Percentiles rank a stretch among this genome's conserved stretches.
These are phyloP conservation scores for Hexactinellida sp. DNA, from an alignment of 37 sponge, comb jelly and placozoan species.

Conservation along the genomic window DNA sequence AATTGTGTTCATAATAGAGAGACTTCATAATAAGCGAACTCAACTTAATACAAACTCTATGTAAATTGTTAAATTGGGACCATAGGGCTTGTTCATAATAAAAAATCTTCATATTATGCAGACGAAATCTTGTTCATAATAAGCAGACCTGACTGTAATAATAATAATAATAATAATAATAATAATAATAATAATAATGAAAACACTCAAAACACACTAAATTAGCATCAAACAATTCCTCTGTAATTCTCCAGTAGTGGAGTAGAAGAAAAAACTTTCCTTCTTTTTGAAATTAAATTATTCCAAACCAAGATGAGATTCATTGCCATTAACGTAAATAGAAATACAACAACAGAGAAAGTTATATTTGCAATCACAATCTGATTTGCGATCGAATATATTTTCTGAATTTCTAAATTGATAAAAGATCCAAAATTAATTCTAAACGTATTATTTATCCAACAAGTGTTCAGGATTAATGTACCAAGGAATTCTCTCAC, in stretches of 20 bases:
- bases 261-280: not conserved
- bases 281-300: not conserved
- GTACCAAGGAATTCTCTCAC: not conserved
- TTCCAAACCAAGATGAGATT: not conserved
- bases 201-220: no score
- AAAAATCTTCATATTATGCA: no score
- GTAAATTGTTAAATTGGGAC: no score
- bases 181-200: no score
- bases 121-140: no score
- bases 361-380: not conserved
- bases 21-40: no score
- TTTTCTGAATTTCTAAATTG: not conserved
- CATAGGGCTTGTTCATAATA: no score
- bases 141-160: no score
- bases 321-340: not conserved
- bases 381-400: not conserved
- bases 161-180: no score
- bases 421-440: not conserved
- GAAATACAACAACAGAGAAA: not conserved
- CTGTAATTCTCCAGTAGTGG: not conserved
- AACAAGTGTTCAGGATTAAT: not conserved
- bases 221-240: not conserved
- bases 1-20: no score
- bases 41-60: no score
- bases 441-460: not conserved